Conservation (phyloP, 2,888 invertebrate genomes). For the Bhutanitis thaidina region DNA sequence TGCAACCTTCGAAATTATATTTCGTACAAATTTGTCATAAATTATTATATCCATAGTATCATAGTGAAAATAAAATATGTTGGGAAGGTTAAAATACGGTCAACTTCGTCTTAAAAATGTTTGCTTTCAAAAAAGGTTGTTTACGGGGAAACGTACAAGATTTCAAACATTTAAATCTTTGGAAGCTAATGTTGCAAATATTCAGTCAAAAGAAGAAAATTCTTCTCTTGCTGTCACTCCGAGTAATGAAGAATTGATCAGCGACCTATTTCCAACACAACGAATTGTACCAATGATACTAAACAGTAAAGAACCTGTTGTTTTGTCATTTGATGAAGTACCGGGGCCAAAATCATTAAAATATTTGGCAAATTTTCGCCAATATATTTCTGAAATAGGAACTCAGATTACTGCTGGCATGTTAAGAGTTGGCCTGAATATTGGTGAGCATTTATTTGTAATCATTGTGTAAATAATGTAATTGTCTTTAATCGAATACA, state of each 20-base stretch:
- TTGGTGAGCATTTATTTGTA: conserved; percentile 54
- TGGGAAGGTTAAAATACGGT: conserved; percentile 41
- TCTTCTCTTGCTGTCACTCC: conserved; percentile 16
- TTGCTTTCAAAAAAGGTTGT: conserved; percentile 8
- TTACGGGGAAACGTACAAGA: conserved; percentile 13
- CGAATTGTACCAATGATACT: conserved; percentile 49
- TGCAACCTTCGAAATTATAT: conserved; percentile 2
- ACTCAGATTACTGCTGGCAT: conserved; percentile 79
- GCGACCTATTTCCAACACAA: conserved; percentile 46
- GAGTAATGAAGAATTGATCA: conserved; percentile 25
- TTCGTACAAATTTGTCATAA: conserved; percentile 11
- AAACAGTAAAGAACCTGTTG: conserved; percentile 52
- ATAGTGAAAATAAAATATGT: conserved; percentile 31
- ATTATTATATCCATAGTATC: not conserved
- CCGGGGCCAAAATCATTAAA: conserved; percentile 82
- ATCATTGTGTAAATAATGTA: not conserved
- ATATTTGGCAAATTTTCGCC: conserved; percentile 79
- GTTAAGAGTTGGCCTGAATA: conserved; percentile 71
- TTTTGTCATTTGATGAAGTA: conserved; percentile 81
- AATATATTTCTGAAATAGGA: conserved; percentile 81
- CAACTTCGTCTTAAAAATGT: conserved; percentile 15
- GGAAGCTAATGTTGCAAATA: not conserved
- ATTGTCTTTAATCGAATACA: too few relatives aligned
- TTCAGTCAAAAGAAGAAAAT: conserved; percentile 3
- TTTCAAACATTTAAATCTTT: conserved; percentile 4